Conservation (phyloP, 2,888 invertebrate species). For the Epistrophe eligans region DNA sequence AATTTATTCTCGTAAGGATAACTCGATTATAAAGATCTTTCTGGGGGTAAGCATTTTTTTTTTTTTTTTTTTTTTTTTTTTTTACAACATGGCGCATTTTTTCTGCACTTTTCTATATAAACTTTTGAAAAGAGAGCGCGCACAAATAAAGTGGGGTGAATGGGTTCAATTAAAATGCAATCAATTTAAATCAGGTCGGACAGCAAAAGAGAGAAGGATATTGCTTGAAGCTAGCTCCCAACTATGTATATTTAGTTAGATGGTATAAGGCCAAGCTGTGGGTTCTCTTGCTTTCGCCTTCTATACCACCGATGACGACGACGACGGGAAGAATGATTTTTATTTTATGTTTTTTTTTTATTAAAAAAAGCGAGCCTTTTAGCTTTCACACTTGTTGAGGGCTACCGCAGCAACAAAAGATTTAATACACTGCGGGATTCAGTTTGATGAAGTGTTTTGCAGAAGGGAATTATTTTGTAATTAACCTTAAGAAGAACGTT, state of each 20-base stretch:
- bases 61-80: background rate
- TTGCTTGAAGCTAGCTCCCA: constrained; percentile 6
- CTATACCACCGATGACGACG: background rate
- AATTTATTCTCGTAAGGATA: constrained; percentile 67
- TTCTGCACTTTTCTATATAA: constrained; percentile 51
- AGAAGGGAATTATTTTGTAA: constrained; percentile 61
- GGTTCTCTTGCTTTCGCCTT: constrained; percentile 4
- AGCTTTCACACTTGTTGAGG: constrained; percentile 55
- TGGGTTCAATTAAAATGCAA: constrained; percentile 74
- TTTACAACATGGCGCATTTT: constrained; percentile 39
- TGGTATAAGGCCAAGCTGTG: constrained; percentile 15
- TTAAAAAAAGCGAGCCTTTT: constrained; percentile 37
- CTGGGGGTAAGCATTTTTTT: background rate
- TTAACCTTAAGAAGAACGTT: constrained; percentile 58
- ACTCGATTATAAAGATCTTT: constrained; percentile 66
- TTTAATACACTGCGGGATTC: constrained; percentile 62
- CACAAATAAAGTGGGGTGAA: constrained; percentile 8
- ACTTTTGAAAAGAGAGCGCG: constrained; percentile 16
- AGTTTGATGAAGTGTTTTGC: constrained; percentile 51
- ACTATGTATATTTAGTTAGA: background rate
- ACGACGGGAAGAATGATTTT: background rate
- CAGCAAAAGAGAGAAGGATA: constrained; percentile 26
- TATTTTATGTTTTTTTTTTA: background rate
- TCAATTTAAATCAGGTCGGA: constrained; percentile 74
- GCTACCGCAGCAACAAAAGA: constrained; percentile 38